Base-by-base conservation (phyloP, 2,113 vertebrate species). In the Hippopotamus amphibius region DNA sequence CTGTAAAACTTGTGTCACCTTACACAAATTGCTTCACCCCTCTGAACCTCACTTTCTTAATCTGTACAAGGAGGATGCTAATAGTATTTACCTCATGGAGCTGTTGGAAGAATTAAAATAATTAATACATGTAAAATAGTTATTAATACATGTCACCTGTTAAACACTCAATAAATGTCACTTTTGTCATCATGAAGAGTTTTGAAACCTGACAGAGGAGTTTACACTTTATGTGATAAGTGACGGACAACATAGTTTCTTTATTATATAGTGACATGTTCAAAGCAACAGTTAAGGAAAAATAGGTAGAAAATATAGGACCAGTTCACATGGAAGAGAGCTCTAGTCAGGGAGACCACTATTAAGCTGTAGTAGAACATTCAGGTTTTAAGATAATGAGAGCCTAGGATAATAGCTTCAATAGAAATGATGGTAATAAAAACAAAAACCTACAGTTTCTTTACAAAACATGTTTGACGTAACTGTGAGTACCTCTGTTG, bases 221-320 rank as follows among this genome's bases (percentile, higher is more conserved):
- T 76, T 88, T 48, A 61, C 69, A 43, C 46, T 93, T 96, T 93
- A 84, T 33, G 50, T 26, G 71, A 33, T 28, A 92, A 87, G 14
- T 74, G 61, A 74, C 1, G 94, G 30, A 5, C 41, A 86, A 9
- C 7, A 19, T 79, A 26, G 43, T 69, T 76, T 65, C 41, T 41
- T 94, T 61, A n/a, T 71, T 97, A 48, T 57, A 15, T 66, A 84
- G 48, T 90, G 33, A 81, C 4, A 17, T 65, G 12, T 87, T 95
- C 43, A 90, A 79, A 94, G 37, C 33, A 79, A 69, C 11, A 22
- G 81, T 76, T 85, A 53, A 50, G n/a, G 43, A 65, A 79, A 93
- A 95, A 79, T 79, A 68, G 33, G 14, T 93, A 33, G 61, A 79
- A 88, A 57, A 59, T 21, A 22, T 24, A 59, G 33, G 48, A 28